Percentiles rank a stretch among this genome's conserved stretches.
These are phyloP conservation scores for Aptenodytes forsteri DNA, from an alignment of 2,113 vertebrate genomes.

Conservation along the genomic window DNA sequence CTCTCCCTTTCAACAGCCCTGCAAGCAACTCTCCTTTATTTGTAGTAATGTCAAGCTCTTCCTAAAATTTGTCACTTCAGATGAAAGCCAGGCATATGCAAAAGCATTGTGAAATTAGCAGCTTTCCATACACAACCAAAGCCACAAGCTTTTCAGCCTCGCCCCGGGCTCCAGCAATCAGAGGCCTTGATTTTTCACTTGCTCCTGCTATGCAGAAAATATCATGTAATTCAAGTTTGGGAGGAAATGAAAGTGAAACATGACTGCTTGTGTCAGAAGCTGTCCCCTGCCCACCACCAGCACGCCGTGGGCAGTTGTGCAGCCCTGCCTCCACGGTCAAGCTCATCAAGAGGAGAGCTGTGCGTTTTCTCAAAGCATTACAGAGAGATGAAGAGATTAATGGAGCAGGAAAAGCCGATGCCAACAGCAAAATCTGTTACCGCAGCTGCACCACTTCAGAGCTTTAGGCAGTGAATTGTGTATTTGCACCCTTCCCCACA, in stretches of 20 bases:
- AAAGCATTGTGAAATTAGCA: not conserved
- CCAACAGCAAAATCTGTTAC: not conserved
- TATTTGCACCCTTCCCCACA: not conserved
- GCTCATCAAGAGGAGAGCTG: not conserved
- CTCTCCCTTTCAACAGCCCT: not conserved
- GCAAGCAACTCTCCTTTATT: not conserved
- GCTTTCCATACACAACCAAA: not conserved
- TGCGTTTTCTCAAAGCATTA: not conserved
- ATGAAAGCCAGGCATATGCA: not conserved
- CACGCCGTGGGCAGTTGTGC: accelerated
- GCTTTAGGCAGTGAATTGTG: not conserved
- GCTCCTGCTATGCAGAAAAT: not conserved
- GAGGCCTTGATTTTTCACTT: not conserved
- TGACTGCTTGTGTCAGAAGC: not conserved
- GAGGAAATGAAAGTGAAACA: not conserved
- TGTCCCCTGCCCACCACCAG: not conserved
- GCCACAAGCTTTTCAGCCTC: not conserved
- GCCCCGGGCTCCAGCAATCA: not conserved
- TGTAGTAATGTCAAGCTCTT: not conserved
- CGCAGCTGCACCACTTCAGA: not conserved
- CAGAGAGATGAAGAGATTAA: not conserved
- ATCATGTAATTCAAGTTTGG: not conserved
- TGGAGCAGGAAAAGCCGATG: not conserved
- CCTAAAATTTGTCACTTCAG: not conserved
- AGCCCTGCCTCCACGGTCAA: not conserved